A percentile compares a stretch with the other conserved stretches of the same genome.
These are phyloP conservation scores for Agrochola macilenta DNA, from an alignment of 2,888 invertebrate species.

Conservation along the genomic window DNA sequence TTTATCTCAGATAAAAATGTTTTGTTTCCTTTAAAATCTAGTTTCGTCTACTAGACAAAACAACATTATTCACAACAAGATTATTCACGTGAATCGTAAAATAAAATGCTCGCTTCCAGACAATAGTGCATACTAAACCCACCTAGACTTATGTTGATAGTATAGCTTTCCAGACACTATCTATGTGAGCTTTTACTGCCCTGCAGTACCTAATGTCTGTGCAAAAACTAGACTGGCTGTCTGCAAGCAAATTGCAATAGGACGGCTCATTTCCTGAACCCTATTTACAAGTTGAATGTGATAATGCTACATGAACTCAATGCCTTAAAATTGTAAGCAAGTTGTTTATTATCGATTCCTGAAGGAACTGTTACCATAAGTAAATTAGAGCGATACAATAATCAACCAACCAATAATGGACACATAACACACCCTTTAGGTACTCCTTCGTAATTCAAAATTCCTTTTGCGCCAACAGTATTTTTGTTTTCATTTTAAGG, in stretches of 20 bases:
- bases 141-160: slow-evolving; percentile 40
- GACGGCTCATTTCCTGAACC: slow-evolving; percentile 37
- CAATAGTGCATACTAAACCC: slow-evolving; percentile 19
- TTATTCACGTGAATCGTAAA: slow-evolving; percentile 32
- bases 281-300: slow-evolving; percentile 23
- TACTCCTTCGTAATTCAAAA: slow-evolving; percentile 9
- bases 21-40: slow-evolving; percentile 15
- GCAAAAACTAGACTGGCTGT: slow-evolving; percentile 44
- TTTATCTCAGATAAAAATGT: slow-evolving; percentile 1
- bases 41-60: slow-evolving; percentile 27
- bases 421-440: slow-evolving; percentile 11
- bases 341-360: neutral
- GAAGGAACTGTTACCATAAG: neutral
- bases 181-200: slow-evolving; percentile 51
- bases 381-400: neutral
- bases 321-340: neutral
- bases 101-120: slow-evolving; percentile 42
- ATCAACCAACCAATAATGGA: neutral
- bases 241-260: slow-evolving; percentile 46
- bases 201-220: slow-evolving; percentile 38
- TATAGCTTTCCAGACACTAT: slow-evolving; percentile 57
- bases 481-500: neutral
- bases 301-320: neutral
- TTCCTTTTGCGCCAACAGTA: neutral
- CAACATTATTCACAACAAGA: slow-evolving; percentile 14